Evolutionary conservation across 2,888 invertebrate genomes (phyloP).

Genomic region (Orthosia gracilis): DNA sequence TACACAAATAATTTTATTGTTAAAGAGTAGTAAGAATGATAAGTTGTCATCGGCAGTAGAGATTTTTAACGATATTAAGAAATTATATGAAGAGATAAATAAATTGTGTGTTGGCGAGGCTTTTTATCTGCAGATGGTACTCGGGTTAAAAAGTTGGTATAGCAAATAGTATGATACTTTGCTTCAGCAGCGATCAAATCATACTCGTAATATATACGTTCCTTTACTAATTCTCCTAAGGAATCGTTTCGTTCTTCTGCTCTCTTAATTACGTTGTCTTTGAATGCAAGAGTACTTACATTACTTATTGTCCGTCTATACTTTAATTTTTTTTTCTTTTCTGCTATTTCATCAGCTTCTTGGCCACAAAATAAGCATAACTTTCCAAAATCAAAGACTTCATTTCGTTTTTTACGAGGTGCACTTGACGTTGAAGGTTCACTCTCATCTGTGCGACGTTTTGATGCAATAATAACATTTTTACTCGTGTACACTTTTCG

Average conservation of each 20-base stretch:
- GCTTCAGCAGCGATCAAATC: constrained; percentile 73
- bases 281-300: constrained; percentile 73
- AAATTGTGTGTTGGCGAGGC: background rate
- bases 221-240: constrained; percentile 72
- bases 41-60: too few relatives aligned
- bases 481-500: constrained; percentile 67
- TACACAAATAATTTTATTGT: too few relatives aligned
- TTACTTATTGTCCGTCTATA: constrained; percentile 65
- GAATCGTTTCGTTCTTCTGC: constrained; percentile 74
- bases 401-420: too few relatives aligned
- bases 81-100: too few relatives aligned
- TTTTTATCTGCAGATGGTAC: background rate
- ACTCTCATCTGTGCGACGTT: constrained; percentile 63
- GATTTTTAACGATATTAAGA: too few relatives aligned
- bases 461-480: constrained; percentile 63
- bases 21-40: too few relatives aligned
- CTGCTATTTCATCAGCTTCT: background rate
- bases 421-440: constrained; percentile 16
- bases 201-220: constrained; percentile 68
- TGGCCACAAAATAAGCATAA: background rate
- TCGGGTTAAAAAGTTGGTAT: constrained; percentile 57
- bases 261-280: constrained; percentile 74
- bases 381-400: background rate
- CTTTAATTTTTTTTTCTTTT: background rate
- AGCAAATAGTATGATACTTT: constrained; percentile 76